Base-by-base conservation (phyloP, 2,888 invertebrate genomes). In the Glaucopsyche alexis region DNA sequence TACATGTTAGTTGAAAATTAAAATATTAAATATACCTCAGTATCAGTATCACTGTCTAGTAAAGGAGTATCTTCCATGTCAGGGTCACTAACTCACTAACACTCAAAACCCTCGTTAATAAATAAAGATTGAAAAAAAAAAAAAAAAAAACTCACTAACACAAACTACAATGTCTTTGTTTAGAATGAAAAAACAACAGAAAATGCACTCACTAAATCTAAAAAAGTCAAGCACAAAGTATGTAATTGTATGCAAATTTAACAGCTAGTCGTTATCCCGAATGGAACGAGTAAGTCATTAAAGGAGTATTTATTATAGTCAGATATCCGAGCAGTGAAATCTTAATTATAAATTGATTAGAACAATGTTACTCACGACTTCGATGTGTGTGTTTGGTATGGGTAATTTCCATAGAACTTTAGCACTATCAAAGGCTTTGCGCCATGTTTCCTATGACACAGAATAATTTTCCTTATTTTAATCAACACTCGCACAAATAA, bases 211-310 rank as follows among this genome's bases (percentile, higher is more conserved):
- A 77, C 75, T 80, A 80, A 81, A 80, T 14, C 69, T 69, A 69
- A 69, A 47, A 83, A 78, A 78, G 80, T 78, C 84, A 86, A 83
- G 84, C 86, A 81, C 79, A 83, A 81, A 29, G 29, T 3, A 29
- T 29, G 29, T 83, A 80, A 91, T 89, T 90, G 87, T 90, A 91
- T 90, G 91, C 90, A 89, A 92, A 92, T 90, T 72, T 88, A 84
- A 87, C 81, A 78, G 83, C 83, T 82, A 83, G 85, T 83, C 84
- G 86, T 84, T 87, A 87, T 87, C 86, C 79, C 84, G 84, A 86
- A 83, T 84, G 84, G 85, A 83, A 82, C 83, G 83, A 78, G 80
- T 83, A 83, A 81, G 82, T 83, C 77, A 80, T 78, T 82, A 79
- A 83, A 84, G 80, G 81, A 78, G 78, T 76, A 79, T 67, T 45